Conservation (phyloP, 2,113 vertebrate species). For the Bettongia penicillata region DNA sequence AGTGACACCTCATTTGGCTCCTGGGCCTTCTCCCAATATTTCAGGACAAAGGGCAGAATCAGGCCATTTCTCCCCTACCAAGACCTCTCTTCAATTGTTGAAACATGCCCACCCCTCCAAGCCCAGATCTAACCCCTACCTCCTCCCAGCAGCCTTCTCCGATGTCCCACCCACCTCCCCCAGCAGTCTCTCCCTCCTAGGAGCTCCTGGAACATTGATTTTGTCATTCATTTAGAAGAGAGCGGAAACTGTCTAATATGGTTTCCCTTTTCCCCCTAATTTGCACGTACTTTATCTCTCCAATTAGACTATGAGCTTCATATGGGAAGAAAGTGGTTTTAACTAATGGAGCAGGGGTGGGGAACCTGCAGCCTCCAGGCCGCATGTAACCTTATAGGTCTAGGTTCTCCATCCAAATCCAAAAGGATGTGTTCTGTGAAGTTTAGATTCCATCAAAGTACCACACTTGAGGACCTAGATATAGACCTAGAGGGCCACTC, state of each 20-base stretch:
- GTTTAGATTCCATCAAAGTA: too few relatives aligned
- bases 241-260: not conserved
- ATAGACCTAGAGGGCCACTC: too few relatives aligned
- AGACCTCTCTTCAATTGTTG: not conserved
- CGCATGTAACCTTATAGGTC: too few relatives aligned
- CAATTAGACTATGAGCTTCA: not conserved
- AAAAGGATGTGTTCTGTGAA: too few relatives aligned
- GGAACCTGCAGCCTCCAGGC: too few relatives aligned
- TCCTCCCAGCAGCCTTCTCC: not conserved
- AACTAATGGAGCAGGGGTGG: not conserved
- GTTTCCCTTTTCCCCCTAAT: not conserved
- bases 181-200: not conserved
- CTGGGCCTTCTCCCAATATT: not conserved
- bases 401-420: too few relatives aligned
- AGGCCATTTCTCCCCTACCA: not conserved
- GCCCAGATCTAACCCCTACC: not conserved
- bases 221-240: not conserved
- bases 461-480: too few relatives aligned
- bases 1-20: not conserved
- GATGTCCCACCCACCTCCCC: not conserved
- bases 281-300: not conserved
- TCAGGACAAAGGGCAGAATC: not conserved
- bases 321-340: not conserved
- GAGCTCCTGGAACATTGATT: not conserved
- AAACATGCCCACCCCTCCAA: not conserved